Conservation (phyloP, 2,888 invertebrate species). For the Eretmocerus hayati region DNA sequence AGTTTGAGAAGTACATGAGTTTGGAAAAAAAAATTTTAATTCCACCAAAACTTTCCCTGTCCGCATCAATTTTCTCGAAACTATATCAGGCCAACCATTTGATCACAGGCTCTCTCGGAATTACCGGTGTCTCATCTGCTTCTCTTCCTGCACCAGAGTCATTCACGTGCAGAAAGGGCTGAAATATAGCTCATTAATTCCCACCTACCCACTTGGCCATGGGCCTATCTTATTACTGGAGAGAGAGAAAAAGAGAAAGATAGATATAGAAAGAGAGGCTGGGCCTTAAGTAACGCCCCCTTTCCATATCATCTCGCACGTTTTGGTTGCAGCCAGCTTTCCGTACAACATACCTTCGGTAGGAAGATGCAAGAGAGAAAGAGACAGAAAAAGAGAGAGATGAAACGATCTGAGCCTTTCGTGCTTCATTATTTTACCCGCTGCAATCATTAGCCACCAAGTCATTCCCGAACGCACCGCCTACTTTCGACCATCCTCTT, state of each 20-base stretch:
- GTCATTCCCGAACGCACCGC: conserved; percentile 31
- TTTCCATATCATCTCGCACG: conserved; percentile 15
- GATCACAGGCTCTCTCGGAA: too few relatives aligned
- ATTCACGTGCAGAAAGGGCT: conserved; percentile 2
- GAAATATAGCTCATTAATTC: conserved; percentile 24
- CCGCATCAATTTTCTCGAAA: too few relatives aligned
- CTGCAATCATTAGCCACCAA: conserved; percentile 39
- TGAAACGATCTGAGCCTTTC: conserved; percentile 26
- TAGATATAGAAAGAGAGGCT: conserved; percentile 19
- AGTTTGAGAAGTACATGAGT: too few relatives aligned
- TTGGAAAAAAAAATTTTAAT: too few relatives aligned
- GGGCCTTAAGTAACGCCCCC: conserved; percentile 37
- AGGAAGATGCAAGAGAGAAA: conserved; percentile 2
- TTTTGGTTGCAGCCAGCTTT: neutral
- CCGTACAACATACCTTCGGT: neutral
- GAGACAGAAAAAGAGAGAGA: neutral
- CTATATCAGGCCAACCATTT: too few relatives aligned
- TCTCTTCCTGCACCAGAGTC: too few relatives aligned
- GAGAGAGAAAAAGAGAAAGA: neutral
- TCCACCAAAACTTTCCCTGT: too few relatives aligned
- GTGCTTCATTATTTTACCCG: conserved; percentile 41
- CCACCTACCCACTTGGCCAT: conserved; percentile 21
- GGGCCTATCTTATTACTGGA: conserved; percentile 20
- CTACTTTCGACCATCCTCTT: conserved; percentile 18
- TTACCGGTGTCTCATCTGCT: too few relatives aligned